Percentiles rank a stretch among this genome's conserved stretches.
Evolutionary conservation across 1,140 invertebrate genomes (phyloP).

Genomic region (Ditylenchus dipsaci): DNA sequence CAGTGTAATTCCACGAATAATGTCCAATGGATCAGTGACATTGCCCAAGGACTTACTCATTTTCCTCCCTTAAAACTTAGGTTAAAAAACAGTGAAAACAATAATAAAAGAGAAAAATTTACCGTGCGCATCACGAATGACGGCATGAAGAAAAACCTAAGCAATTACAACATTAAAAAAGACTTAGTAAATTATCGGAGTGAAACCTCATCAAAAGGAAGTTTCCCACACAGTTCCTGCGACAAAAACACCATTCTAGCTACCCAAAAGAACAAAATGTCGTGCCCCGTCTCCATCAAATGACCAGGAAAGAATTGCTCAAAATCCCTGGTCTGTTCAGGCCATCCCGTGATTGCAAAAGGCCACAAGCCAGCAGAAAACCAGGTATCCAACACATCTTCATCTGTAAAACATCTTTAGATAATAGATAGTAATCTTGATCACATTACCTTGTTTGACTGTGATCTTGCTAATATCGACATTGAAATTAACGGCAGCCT

Average conservation of each 20-base stretch:
- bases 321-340: slow-evolving; percentile 67
- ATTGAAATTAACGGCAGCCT: slow-evolving; percentile 76
- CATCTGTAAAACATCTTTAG: slow-evolving; percentile 67
- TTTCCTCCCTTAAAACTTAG: slow-evolving; percentile 72
- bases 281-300: slow-evolving; percentile 86
- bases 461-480: slow-evolving; percentile 65
- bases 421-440: slow-evolving; percentile 12
- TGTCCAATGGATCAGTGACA: slow-evolving; percentile 95
- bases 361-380: slow-evolving; percentile 95
- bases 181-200: neutral
- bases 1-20: slow-evolving; percentile 81
- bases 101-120: neutral
- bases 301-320: slow-evolving; percentile 83
- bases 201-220: slow-evolving; percentile 73
- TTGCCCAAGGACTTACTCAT: slow-evolving; percentile 99
- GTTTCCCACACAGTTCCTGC: slow-evolving; percentile 77
- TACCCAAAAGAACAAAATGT: slow-evolving; percentile 99
- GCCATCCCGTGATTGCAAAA: slow-evolving; percentile 96
- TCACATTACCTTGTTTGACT: slow-evolving; percentile 64
- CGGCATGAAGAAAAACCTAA: slow-evolving; percentile 87
- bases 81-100: no score
- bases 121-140: slow-evolving; percentile 94
- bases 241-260: slow-evolving; percentile 97
- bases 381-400: slow-evolving; percentile 98
- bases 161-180: slow-evolving; percentile 21